Base-by-base conservation (phyloP, 2,888 invertebrate species). In the Lepidocyrtoides sp. region DNA sequence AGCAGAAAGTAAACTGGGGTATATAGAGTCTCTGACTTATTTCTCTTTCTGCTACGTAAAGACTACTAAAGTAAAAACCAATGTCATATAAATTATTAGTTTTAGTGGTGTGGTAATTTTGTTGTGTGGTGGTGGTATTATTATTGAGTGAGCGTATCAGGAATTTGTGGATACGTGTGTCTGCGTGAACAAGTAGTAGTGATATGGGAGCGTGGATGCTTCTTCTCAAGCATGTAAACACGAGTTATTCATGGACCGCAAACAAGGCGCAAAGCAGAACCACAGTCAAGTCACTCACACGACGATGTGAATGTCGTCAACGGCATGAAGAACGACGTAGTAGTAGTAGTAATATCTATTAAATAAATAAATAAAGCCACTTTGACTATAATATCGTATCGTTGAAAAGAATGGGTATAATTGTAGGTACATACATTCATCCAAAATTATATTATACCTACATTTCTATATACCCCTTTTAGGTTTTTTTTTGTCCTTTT, bases 71-170 rank as follows among this genome's bases (percentile, higher is more conserved):
- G 32, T 79, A 87, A 41, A 89, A 89, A 72, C 89, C 89, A 82
- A 89, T 82, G 89, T 82, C 89, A 81, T 81, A 85, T 57, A 72
- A 72, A 75, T 87, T 77, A 87, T 77, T 87, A 77, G n/a, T 87
- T 77, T 87, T 87, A 2, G 77, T 77, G 48, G 51, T n/a, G 20
- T 75, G 2, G 41, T 20, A 32, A 66, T 36, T 29, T 66, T 32
- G 7, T 14, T 17, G 32, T 36, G 54, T 44, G 29, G 48, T 57
- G 81, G 60, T 82, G 60, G 17, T 57, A 82, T 32, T 60, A 36
- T 86, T 60, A 60, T 26, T 57, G 72, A 72, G 69, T 85, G 82
- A 83, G 66, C 54, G 57, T 72, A 72, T 82, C 36, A 41, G 60
- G 57, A 57, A 82, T 82, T 36, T 82, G 81, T 57, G 60, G 81